Evolutionary conservation across 2,797 vertebrate genomes (phyloP).

Genomic region (Coccyzus lansbergi): DNA sequence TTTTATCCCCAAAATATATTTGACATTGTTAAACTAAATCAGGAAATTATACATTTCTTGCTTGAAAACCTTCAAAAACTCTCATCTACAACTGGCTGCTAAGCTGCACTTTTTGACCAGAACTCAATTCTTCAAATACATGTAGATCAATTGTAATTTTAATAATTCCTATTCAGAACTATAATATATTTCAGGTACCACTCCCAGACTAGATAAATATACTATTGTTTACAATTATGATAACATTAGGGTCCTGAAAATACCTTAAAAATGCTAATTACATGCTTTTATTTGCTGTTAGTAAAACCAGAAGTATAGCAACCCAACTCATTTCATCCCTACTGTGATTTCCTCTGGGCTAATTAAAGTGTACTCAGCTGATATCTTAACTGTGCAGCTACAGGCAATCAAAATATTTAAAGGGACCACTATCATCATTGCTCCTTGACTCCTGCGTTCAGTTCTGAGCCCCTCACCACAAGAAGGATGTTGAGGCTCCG

Average conservation of each 20-base stretch:
- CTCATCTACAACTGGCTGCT: background rate
- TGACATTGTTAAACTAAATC: background rate
- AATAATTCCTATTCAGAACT: background rate
- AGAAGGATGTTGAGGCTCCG: too few species aligned
- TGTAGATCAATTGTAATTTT: background rate
- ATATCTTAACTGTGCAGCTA: slow-evolving; percentile 12
- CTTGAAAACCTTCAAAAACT: background rate
- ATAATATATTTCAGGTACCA: background rate
- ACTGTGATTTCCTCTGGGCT: slow-evolving; percentile 72
- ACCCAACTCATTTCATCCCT: slow-evolving; percentile 64
- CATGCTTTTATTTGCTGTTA: slow-evolving; percentile 63
- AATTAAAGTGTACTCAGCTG: slow-evolving; percentile 69
- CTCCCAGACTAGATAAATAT: slow-evolving; percentile 41
- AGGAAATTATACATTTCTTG: background rate
- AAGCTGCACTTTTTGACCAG: background rate
- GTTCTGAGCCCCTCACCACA: too few species aligned
- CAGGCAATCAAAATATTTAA: slow-evolving; percentile 47
- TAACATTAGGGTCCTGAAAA: slow-evolving; percentile 41
- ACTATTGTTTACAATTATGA: slow-evolving; percentile 32
- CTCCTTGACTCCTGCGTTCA: too few species aligned
- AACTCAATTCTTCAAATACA: background rate
- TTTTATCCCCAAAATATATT: background rate
- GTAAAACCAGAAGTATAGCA: slow-evolving; percentile 68
- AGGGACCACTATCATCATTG: background rate
- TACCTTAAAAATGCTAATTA: slow-evolving; percentile 58